phyloP scores from a whole-genome alignment of 2,113 vertebrate genomes.

The Tinamus guttatus region DNA sequence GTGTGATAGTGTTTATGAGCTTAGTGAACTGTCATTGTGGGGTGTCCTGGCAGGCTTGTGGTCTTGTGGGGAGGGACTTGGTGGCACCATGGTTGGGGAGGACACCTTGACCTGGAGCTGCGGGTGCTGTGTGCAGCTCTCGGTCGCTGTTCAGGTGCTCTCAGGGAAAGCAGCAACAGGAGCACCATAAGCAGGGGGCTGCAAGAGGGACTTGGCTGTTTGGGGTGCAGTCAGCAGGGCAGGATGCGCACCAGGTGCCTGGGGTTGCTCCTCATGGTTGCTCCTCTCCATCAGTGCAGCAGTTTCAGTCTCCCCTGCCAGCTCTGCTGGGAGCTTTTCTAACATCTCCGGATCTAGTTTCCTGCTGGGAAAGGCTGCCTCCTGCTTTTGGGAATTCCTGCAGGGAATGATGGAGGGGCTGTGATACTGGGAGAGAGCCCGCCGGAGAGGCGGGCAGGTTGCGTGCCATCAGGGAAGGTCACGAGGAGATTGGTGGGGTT shows the following conservation, averaged over 20 bases:
- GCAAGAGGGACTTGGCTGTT: background rate
- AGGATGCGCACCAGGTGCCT: background rate
- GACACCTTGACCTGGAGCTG: background rate
- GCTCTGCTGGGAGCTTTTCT: background rate
- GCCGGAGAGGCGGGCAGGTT: background rate
- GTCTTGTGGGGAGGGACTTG: background rate
- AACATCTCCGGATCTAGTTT: background rate
- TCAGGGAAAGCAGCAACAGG: background rate
- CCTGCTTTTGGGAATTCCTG: background rate
- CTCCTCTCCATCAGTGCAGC: background rate
- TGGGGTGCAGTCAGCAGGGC: background rate
- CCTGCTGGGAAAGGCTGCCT: background rate
- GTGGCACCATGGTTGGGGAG: background rate
- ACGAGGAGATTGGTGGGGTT: background rate
- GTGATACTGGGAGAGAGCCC: no score
- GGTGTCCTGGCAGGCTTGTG: background rate
- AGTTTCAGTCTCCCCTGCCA: background rate
- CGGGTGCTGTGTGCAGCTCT: background rate
- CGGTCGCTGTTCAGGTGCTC: background rate
- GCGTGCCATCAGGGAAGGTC: background rate
- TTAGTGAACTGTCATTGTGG: background rate
- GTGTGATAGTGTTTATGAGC: background rate
- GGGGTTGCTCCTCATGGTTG: accelerated
- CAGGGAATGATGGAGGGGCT: accelerated
- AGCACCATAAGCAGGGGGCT: background rate